These are phyloP conservation scores for Muraenolepis orangiensis DNA, from an alignment of 2,797 vertebrate species.

Conservation along the genomic window DNA sequence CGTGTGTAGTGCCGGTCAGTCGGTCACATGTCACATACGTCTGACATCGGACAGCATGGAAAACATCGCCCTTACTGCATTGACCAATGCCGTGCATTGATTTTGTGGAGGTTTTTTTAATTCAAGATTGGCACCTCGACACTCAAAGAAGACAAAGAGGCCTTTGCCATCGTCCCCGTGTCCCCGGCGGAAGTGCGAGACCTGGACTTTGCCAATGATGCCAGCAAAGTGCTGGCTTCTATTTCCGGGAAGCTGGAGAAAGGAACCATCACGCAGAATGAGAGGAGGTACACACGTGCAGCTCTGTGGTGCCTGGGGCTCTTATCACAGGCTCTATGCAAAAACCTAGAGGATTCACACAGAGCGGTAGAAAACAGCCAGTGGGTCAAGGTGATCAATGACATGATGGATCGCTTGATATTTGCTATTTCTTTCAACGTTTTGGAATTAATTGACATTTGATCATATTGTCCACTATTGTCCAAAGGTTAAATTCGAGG, in stretches of 20 bases:
- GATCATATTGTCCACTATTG: too few relatives aligned
- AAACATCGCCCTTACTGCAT: neutral
- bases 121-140: constrained; percentile 94
- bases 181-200: constrained; percentile 96
- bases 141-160: constrained; percentile 97
- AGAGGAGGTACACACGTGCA: constrained; percentile 81
- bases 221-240: constrained; percentile 95
- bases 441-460: too few relatives aligned
- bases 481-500: too few relatives aligned
- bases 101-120: constrained; percentile 3
- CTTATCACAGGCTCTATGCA: too few relatives aligned
- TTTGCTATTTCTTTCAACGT: too few relatives aligned
- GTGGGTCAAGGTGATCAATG: too few relatives aligned
- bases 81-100: neutral
- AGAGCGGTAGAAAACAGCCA: too few relatives aligned
- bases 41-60: too few relatives aligned
- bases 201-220: constrained; percentile 97
- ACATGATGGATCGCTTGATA: too few relatives aligned
- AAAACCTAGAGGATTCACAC: too few relatives aligned
- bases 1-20: too few relatives aligned
- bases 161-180: constrained; percentile 96
- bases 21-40: neutral
- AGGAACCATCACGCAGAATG: constrained; percentile 97
- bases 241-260: constrained; percentile 97
- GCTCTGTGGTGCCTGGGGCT: neutral